Evolutionary conservation across 2,113 vertebrate genomes (phyloP).

Genomic region (Hoplias malabaricus): DNA sequence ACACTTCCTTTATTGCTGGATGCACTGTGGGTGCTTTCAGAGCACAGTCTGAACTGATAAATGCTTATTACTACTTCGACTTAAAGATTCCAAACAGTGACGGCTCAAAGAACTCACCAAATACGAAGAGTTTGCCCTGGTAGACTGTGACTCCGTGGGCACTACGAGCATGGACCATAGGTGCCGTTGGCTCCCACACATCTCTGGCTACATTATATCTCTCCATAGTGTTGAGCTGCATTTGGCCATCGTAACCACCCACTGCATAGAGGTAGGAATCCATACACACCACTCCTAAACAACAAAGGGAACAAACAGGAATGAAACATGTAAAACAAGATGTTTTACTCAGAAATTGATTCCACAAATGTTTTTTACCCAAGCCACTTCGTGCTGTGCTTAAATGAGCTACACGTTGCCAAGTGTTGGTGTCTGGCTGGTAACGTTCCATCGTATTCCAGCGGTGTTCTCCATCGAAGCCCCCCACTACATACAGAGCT

Average conservation of each 20-base stretch:
- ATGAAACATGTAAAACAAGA: background rate
- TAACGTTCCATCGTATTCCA: conserved; percentile 76
- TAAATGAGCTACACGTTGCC: conserved; percentile 75
- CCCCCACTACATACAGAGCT: conserved; percentile 75
- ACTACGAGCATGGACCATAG: conserved; percentile 76
- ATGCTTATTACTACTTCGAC: background rate
- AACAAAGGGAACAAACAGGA: background rate
- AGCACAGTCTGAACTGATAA: too few relatives aligned
- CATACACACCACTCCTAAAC: conserved; percentile 71
- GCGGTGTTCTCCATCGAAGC: conserved; percentile 76
- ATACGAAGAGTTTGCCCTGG: conserved; percentile 70
- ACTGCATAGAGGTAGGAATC: conserved; percentile 73
- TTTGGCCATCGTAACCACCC: conserved; percentile 76
- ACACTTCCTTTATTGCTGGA: too few relatives aligned
- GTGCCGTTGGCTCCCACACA: conserved; percentile 71
- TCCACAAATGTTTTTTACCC: conserved; percentile 66
- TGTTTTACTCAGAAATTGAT: too few relatives aligned
- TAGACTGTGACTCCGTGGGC: conserved; percentile 73
- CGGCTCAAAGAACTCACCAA: conserved; percentile 65
- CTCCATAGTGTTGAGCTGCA: conserved; percentile 73
- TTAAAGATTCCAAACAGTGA: background rate
- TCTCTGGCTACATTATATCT: conserved; percentile 71
- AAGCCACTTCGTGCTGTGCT: conserved; percentile 73
- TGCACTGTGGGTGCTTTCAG: too few relatives aligned
- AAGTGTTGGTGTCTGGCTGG: conserved; percentile 75